A percentile compares a stretch with the other conserved stretches of the same genome.
Evolutionary conservation across 2,888 invertebrate genomes (phyloP).

Genomic region (Tupiocoris notatus): DNA sequence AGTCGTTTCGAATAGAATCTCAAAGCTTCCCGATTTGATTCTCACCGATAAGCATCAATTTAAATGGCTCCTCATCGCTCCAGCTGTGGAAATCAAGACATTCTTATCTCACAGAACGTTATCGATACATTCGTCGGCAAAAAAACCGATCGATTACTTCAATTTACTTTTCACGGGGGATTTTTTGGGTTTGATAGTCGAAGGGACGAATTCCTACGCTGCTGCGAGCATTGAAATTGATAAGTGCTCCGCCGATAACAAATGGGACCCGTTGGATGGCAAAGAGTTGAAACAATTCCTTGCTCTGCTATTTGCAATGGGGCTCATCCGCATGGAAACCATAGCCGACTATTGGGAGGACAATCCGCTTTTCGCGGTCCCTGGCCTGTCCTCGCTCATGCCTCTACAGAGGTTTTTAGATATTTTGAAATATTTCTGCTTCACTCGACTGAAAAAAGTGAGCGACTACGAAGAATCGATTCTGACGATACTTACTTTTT

Average conservation of each 20-base stretch:
- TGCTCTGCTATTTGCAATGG: neutral
- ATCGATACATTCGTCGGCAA: neutral
- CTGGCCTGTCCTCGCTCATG: neutral
- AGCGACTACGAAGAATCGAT: neutral
- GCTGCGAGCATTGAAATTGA: too few relatives aligned
- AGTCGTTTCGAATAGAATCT: too few relatives aligned
- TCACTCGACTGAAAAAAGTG: neutral
- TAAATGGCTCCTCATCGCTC: neutral
- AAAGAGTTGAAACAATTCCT: neutral
- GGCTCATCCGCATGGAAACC: neutral
- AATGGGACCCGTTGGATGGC: neutral
- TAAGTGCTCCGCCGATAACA: neutral
- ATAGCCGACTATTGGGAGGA: neutral
- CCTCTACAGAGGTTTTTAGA: neutral
- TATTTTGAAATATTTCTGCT: neutral
- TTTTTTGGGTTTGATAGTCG: neutral
- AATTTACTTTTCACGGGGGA: neutral
- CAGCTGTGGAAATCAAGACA: neutral
- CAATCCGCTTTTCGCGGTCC: neutral
- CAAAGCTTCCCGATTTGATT: neutral
- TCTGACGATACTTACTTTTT: neutral
- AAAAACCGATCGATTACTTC: neutral
- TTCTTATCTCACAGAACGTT: neutral
- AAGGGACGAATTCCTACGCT: neutral
- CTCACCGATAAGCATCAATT: neutral